A percentile compares a stretch with the other conserved stretches of the same genome.
Evolutionary conservation across 2,888 invertebrate species (phyloP).

Genomic region (Rhingia rostrata): DNA sequence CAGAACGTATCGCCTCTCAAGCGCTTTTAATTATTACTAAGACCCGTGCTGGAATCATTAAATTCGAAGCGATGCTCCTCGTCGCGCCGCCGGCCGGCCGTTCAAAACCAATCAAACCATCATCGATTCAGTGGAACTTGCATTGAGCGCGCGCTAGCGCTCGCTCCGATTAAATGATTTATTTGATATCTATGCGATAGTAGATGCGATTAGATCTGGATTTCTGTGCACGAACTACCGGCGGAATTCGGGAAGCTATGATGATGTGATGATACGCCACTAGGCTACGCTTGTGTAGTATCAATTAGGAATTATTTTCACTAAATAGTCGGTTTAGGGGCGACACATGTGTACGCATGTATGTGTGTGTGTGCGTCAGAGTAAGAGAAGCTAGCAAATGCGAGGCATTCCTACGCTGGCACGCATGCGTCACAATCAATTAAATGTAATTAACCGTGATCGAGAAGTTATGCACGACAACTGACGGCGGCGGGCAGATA

Average conservation of each 20-base stretch:
- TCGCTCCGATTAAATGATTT: constrained; percentile 32
- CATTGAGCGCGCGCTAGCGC: constrained; percentile 1
- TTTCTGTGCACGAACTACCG: constrained; percentile 66
- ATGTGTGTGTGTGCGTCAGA: neutral
- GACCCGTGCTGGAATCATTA: constrained; percentile 24
- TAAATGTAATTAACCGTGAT: constrained; percentile 73
- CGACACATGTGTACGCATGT: constrained; percentile 25
- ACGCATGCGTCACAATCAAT: constrained; percentile 74
- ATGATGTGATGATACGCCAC: constrained; percentile 60
- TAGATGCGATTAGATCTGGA: constrained; percentile 61
- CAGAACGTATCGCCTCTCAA: constrained; percentile 8
- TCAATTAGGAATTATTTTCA: constrained; percentile 70
- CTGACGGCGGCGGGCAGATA: constrained; percentile 30
- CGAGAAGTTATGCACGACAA: constrained; percentile 71
- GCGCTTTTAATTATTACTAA: constrained; percentile 27
- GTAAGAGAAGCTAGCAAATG: constrained; percentile 18
- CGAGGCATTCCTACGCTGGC: constrained; percentile 59
- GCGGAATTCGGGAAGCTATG: constrained; percentile 67
- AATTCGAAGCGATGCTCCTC: constrained; percentile 18
- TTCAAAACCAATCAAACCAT: neutral
- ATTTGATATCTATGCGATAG: constrained; percentile 29
- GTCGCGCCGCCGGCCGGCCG: neutral
- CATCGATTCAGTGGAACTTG: neutral
- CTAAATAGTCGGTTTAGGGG: constrained; percentile 39
- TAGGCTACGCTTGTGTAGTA: constrained; percentile 45